Conservation (phyloP, 2,113 vertebrate genomes). For the Macquaria australasica region DNA sequence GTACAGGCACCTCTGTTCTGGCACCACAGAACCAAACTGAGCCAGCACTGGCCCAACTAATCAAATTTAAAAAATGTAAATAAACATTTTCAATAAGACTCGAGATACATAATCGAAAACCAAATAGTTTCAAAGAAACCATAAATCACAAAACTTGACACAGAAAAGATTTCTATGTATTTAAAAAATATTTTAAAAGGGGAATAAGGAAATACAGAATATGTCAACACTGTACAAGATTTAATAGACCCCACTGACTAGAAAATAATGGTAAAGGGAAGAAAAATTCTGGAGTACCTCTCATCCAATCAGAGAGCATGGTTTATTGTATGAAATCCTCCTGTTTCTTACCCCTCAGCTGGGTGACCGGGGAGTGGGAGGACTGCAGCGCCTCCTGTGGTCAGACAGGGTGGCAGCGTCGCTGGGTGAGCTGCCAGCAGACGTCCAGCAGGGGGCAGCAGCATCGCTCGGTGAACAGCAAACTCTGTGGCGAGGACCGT, state of each 20-base stretch:
- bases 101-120: too few species aligned
- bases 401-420: slow-evolving; percentile 88
- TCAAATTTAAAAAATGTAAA: too few species aligned
- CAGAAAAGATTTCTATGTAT: too few species aligned
- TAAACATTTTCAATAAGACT: too few species aligned
- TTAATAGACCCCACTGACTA: neutral
- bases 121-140: too few species aligned
- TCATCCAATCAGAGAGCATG: neutral
- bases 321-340: neutral
- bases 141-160: too few species aligned
- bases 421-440: slow-evolving; percentile 91
- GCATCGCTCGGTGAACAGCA: slow-evolving; percentile 89
- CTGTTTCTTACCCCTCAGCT: slow-evolving; percentile 80
- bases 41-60: too few species aligned
- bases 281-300: neutral
- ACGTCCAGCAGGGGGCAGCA: slow-evolving; percentile 86
- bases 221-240: too few species aligned
- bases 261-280: neutral
- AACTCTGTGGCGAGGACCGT: slow-evolving; percentile 89
- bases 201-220: too few species aligned
- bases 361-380: slow-evolving; percentile 93
- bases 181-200: too few species aligned
- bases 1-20: neutral
- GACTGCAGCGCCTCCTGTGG: slow-evolving; percentile 93
- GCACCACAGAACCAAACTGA: neutral